Percentiles rank a stretch among this genome's conserved stretches.
These are phyloP conservation scores for Pachyseris speciosa DNA, from an alignment of 64 coral and sea anemone species.

Conservation along the genomic window DNA sequence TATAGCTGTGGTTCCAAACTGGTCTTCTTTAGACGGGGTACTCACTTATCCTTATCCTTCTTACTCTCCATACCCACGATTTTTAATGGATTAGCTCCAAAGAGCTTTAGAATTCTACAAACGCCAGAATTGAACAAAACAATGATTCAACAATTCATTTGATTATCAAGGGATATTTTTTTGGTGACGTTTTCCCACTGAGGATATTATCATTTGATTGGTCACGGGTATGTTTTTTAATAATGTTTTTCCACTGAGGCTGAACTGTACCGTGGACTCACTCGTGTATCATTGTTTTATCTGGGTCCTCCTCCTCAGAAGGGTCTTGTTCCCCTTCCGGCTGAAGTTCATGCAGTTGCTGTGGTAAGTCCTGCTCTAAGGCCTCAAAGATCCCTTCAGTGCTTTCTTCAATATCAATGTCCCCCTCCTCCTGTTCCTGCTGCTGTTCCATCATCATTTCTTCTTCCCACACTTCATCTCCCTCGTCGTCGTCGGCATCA, in stretches of 20 bases:
- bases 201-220: no score
- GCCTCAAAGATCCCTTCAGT: background rate
- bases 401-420: background rate
- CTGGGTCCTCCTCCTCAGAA: background rate
- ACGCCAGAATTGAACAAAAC: no score
- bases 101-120: no score
- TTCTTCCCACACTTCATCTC: background rate
- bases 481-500: background rate
- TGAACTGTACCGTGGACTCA: background rate
- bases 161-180: no score
- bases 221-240: no score
- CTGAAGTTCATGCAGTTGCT: background rate
- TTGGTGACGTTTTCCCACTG: no score
- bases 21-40: no score
- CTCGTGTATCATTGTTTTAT: slow-evolving; percentile 2
- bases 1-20: background rate
- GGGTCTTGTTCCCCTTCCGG: background rate
- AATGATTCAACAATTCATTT: no score
- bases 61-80: no score
- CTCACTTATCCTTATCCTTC: no score
- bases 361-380: background rate
- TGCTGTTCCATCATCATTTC: background rate
- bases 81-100: no score
- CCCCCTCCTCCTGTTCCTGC: background rate
- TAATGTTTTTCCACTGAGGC: no score